Evolutionary conservation across 2,888 invertebrate species (phyloP).

Genomic region (Hartigia nigra): DNA sequence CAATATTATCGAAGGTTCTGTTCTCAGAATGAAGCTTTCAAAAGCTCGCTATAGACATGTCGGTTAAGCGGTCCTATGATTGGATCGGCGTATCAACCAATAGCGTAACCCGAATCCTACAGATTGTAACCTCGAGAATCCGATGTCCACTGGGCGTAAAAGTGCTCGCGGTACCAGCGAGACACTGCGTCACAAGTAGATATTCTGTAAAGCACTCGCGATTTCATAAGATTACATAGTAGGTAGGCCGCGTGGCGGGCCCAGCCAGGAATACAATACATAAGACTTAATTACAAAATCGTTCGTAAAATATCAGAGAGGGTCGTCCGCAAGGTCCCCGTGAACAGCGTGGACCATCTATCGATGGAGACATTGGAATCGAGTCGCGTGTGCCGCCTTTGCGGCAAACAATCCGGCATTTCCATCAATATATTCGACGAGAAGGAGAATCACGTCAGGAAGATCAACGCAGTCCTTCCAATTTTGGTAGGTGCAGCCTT

Average conservation of each 20-base stretch:
- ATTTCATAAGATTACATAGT: conserved; percentile 15
- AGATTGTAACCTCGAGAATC: not conserved
- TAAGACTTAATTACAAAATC: conserved; percentile 13
- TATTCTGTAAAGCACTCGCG: conserved; percentile 10
- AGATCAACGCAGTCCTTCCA: conserved; percentile 59
- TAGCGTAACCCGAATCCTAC: not conserved
- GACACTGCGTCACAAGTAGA: conserved; percentile 14
- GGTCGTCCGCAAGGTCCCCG: not conserved
- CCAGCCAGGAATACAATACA: conserved; percentile 14
- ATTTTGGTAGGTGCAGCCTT: conserved; percentile 52
- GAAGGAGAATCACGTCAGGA: conserved; percentile 53
- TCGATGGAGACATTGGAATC: conserved; percentile 61
- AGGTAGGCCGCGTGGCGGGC: conserved; percentile 14
- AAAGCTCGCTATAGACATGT: not conserved
- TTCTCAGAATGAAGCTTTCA: not conserved
- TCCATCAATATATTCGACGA: conserved; percentile 58
- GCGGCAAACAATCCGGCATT: conserved; percentile 57
- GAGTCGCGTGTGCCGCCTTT: conserved; percentile 58
- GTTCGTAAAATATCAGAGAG: not conserved
- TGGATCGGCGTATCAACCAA: not conserved
- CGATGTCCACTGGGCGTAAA: not conserved
- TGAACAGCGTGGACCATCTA: conserved; percentile 2
- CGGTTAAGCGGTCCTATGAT: not conserved
- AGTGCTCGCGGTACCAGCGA: conserved; percentile 10
- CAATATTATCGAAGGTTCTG: not conserved